Conservation (phyloP, 2,888 invertebrate species). For the Chrysolina americana region DNA sequence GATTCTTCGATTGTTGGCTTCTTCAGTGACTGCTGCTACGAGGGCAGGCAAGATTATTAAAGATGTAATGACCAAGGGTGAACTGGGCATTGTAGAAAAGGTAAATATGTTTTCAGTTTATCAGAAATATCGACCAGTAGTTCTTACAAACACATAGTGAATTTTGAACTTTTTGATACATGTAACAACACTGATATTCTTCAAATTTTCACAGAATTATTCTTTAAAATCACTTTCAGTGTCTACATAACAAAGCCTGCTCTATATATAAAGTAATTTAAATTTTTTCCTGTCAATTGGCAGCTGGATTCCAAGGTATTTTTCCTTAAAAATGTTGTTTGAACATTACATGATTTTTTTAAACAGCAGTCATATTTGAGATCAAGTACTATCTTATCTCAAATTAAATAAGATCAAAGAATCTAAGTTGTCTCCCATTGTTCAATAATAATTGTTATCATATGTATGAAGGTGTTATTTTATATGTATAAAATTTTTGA, state of each 20-base stretch:
- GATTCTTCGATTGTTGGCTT: slow-evolving; percentile 81
- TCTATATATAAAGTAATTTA: too few species aligned
- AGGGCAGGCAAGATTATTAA: slow-evolving; percentile 92
- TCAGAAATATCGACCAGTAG: neutral
- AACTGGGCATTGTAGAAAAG: slow-evolving; percentile 94
- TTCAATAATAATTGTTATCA: neutral
- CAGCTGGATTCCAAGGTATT: too few species aligned
- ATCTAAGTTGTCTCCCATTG: neutral
- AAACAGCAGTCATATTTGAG: neutral
- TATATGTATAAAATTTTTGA: too few species aligned
- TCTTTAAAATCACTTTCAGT: too few species aligned
- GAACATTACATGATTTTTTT: too few species aligned
- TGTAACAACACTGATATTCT: too few species aligned
- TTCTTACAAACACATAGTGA: too few species aligned
- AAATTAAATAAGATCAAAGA: neutral
- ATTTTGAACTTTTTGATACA: too few species aligned
- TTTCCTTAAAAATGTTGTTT: too few species aligned
- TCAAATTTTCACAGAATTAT: too few species aligned
- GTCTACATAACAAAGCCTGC: too few species aligned
- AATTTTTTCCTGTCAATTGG: too few species aligned
- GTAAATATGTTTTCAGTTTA: slow-evolving; percentile 67
- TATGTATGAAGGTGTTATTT: neutral
- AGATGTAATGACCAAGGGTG: slow-evolving; percentile 91
- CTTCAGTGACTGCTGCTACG: slow-evolving; percentile 84
- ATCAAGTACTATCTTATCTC: neutral